Percentiles rank a stretch among this genome's conserved stretches.
Evolutionary conservation across 2,797 vertebrate species (phyloP).

Genomic region (Gephyroberyx darwinii): DNA sequence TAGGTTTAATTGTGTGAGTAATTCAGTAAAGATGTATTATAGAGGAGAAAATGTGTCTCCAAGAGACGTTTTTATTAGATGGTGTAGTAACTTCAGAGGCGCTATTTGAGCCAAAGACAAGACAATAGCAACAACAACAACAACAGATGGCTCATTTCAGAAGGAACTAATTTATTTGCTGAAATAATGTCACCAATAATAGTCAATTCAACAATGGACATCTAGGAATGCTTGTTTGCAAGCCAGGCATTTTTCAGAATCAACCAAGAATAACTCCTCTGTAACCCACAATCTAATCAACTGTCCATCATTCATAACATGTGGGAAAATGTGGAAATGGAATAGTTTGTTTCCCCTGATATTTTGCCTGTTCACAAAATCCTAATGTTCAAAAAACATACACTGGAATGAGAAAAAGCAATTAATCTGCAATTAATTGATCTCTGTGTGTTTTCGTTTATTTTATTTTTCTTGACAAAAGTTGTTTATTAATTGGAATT

Average conservation of each 20-base stretch:
- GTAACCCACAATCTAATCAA: slow-evolving; percentile 18
- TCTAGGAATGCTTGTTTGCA: slow-evolving; percentile 11
- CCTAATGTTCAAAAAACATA: not conserved
- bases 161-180: slow-evolving; percentile 35
- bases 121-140: slow-evolving; percentile 49
- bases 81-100: slow-evolving; percentile 37
- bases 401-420: too few relatives aligned
- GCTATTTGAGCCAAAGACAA: slow-evolving; percentile 35
- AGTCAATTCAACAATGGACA: slow-evolving; percentile 16
- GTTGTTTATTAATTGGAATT: slow-evolving; percentile 7
- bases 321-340: not conserved
- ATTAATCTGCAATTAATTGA: slow-evolving; percentile 17
- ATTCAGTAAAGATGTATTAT: slow-evolving; percentile 36
- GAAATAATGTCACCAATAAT: slow-evolving; percentile 36
- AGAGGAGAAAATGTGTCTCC: slow-evolving; percentile 55
- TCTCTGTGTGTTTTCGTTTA: slow-evolving; percentile 9
- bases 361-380: not conserved
- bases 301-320: slow-evolving; percentile 4
- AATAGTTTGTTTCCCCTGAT: not conserved
- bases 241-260: slow-evolving; percentile 30
- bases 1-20: slow-evolving; percentile 49
- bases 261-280: slow-evolving; percentile 12
- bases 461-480: slow-evolving; percentile 6
- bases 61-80: slow-evolving; percentile 38
- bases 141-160: slow-evolving; percentile 53